A percentile compares a stretch with the other conserved stretches of the same genome.
These are phyloP conservation scores for Phylloscopus collybita DNA, from an alignment of 2,797 vertebrate genomes.

Conservation along the genomic window DNA sequence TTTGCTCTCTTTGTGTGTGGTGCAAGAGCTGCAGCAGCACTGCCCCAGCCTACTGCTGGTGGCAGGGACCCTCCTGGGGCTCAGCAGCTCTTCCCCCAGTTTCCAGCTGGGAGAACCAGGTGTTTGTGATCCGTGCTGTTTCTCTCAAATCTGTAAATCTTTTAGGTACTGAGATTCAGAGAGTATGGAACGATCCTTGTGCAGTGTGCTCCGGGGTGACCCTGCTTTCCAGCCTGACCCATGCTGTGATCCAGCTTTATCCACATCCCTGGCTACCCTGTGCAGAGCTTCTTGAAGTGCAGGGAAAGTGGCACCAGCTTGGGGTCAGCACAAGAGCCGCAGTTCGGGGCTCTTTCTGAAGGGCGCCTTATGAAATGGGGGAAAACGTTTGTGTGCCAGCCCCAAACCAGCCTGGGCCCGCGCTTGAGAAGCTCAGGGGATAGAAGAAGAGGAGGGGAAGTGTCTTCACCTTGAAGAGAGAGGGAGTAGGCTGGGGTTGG, in stretches of 20 bases:
- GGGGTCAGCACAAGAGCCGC: background rate
- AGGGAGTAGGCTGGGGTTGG: background rate
- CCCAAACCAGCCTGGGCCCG: background rate
- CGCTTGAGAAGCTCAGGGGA: background rate
- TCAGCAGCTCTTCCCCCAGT: background rate
- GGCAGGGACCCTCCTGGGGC: background rate
- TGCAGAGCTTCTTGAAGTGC: background rate
- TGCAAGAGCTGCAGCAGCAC: background rate
- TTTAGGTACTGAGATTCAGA: background rate
- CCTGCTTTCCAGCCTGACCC: background rate
- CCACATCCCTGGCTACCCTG: background rate
- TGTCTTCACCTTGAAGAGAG: rapidly evolving
- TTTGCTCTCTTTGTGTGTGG: background rate
- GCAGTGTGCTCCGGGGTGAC: background rate
- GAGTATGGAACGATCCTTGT: rapidly evolving
- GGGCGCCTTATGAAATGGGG: rapidly evolving
- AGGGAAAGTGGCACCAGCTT: background rate
- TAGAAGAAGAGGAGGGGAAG: background rate
- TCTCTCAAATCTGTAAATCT: background rate
- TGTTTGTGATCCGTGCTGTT: background rate
- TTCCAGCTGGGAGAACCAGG: background rate
- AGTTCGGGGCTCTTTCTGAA: background rate
- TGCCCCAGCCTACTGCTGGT: background rate
- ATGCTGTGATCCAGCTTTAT: background rate
- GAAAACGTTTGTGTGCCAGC: background rate